Conservation (phyloP, 2,888 invertebrate species). For the Nomada goodeniana region DNA sequence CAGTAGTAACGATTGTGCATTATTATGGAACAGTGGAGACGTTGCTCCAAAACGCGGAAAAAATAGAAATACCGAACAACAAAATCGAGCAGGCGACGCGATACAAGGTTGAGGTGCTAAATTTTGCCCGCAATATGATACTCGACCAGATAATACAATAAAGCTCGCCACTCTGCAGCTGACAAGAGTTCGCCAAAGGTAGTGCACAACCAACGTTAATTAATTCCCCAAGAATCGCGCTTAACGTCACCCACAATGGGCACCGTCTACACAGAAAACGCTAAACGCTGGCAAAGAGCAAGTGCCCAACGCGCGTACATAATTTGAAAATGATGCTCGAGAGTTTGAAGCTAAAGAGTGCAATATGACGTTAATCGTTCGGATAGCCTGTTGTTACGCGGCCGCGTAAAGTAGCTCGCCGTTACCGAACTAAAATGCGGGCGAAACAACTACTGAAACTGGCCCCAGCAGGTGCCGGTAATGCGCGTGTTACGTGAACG, state of each 20-base stretch:
- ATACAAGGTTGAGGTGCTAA: too few species aligned
- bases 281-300: background rate
- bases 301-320: background rate
- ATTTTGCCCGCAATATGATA: too few species aligned
- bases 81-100: too few species aligned
- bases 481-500: slow-evolving; percentile 70
- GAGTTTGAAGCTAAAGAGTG: slow-evolving; percentile 1
- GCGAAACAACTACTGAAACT: slow-evolving; percentile 61
- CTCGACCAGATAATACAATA: too few species aligned
- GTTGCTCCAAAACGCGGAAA: too few species aligned
- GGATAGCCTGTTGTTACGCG: slow-evolving; percentile 8
- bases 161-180: too few species aligned
- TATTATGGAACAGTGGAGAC: too few species aligned
- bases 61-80: too few species aligned
- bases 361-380: slow-evolving; percentile 18
- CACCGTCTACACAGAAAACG: background rate
- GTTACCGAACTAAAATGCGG: slow-evolving; percentile 37
- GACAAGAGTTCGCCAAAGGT: too few species aligned
- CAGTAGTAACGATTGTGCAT: too few species aligned
- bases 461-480: slow-evolving; percentile 67
- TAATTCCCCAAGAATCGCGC: background rate
- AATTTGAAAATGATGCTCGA: slow-evolving; percentile 17
- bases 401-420: slow-evolving; percentile 15
- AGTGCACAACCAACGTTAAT: background rate
- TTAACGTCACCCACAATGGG: background rate